Evolutionary conservation across 2,888 invertebrate genomes (phyloP), one percentile per base, ranked within the genome.

Genomic region (Nasonovia ribisnigri): DNA sequence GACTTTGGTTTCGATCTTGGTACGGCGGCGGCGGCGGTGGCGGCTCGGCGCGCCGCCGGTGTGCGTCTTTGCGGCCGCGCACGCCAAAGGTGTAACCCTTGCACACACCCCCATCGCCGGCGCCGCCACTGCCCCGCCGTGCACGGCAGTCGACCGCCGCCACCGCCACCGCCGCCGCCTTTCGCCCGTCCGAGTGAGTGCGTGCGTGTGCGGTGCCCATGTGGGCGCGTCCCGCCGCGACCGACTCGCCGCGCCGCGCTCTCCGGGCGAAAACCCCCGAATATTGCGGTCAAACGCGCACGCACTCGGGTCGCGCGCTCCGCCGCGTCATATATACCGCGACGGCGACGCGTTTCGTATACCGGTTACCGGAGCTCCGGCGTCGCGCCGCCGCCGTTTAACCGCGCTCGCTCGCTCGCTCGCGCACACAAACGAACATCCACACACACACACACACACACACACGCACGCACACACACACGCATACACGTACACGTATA

Each of bases 51-150:
- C 57, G 91, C 77, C 88, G 89, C 84, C 89, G 92, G 10, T 77
- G 88, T 57, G 89, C 92, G 92, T 93, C 92, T 93, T 93, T 93
- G 92, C 92, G 92, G 92, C 92, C 89, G 92, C 92, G 92, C 92
- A 93, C 92, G 93, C 93, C 89, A 93, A 93, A 93, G 93, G 93
- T 93, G 84, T 90, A 93, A 93, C 93, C 93, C 93, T 93, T 29
- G 48, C 92, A 67, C 92, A 67, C 92, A 29, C 84, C 36, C 57
- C 51, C 86, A 3, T 67, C 51, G 11, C 26, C 84, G 57, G 36
- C 20, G 11, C 54, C 54, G 43, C 91, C 29, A 2, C 67, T 51
- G 11, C 88, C 88, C 88, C 46, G 46, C 88, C 24, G 5, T 29
- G n/a, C 67, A 16, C n/a, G n/a, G 67, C 26, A 46, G 46, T 46